These are phyloP conservation scores for Montipora efflorescens DNA, from an alignment of 64 coral and sea anemone genomes.

Conservation along the genomic window DNA sequence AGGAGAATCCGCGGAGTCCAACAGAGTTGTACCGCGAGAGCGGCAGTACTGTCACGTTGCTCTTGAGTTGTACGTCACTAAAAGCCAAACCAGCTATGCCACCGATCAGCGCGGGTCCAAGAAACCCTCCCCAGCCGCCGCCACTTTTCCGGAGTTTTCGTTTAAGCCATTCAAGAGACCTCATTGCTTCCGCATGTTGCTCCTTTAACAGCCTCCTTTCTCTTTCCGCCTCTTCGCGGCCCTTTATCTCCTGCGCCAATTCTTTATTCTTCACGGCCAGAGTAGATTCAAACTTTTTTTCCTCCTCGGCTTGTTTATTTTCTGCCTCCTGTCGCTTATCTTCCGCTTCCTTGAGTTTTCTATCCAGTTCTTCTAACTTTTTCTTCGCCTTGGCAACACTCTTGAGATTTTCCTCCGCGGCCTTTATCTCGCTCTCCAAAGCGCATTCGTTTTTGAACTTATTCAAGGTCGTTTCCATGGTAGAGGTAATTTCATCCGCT, in stretches of 20 bases:
- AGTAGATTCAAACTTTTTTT: slow-evolving; percentile 1
- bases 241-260: background rate
- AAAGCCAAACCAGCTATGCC: background rate
- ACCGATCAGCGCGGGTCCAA: background rate
- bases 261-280: background rate
- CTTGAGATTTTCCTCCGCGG: slow-evolving; percentile 25
- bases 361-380: slow-evolving; percentile 1
- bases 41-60: slow-evolving; percentile 26
- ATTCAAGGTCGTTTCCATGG: slow-evolving; percentile 2
- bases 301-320: background rate
- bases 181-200: background rate
- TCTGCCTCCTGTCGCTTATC: background rate
- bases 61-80: slow-evolving; percentile 57
- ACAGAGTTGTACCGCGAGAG: slow-evolving; percentile 49
- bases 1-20: slow-evolving; percentile 55
- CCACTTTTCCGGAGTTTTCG: background rate
- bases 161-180: background rate
- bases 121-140: background rate
- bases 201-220: background rate
- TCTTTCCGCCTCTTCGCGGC: background rate
- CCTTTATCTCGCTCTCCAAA: slow-evolving; percentile 18
- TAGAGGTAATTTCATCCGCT: background rate
- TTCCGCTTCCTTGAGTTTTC: slow-evolving; percentile 35
- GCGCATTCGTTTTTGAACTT: slow-evolving; percentile 55
- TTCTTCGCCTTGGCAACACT: slow-evolving; percentile 8